A percentile compares a stretch with the other conserved stretches of the same genome.
Conservation (phyloP, 2,113 vertebrate species). For the Pteropus alecto region DNA sequence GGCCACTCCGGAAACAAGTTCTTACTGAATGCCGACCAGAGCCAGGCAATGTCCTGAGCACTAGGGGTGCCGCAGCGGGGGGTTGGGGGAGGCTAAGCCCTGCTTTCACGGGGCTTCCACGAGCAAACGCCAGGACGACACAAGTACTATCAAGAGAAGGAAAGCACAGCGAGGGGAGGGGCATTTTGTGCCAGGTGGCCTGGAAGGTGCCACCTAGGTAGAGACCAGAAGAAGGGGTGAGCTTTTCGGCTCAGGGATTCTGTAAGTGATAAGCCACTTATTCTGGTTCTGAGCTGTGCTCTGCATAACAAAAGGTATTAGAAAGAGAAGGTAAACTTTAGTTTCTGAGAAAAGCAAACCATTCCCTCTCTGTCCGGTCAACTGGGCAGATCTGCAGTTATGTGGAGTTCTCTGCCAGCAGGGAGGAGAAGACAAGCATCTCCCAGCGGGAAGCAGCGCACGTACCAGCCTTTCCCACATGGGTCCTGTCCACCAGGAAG, state of each 20-base stretch:
- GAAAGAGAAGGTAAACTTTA: not conserved
- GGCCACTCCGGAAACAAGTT: not conserved
- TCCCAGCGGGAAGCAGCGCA: not conserved
- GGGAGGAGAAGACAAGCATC: too few relatives aligned
- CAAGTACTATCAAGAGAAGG: not conserved
- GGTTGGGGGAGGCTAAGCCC: not conserved
- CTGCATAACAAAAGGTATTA: not conserved
- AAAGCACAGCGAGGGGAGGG: not conserved
- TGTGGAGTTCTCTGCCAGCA: not conserved
- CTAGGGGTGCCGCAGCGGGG: not conserved
- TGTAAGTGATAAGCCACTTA: not conserved
- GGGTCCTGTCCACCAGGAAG: not conserved
- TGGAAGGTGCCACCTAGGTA: not conserved
- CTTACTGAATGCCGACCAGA: not conserved
- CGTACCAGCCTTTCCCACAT: not conserved
- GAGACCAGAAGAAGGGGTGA: not conserved
- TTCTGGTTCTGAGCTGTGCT: not conserved
- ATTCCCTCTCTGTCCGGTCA: not conserved
- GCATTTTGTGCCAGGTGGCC: not conserved
- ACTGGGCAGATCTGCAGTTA: not conserved
- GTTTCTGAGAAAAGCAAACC: constrained; percentile 8
- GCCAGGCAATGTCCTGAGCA: not conserved
- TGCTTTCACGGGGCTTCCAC: not conserved
- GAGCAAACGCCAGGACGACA: not conserved
- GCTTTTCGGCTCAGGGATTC: not conserved